phyloP scores from a whole-genome alignment of 2,797 vertebrate genomes.

The Megalops cyprinoides region DNA sequence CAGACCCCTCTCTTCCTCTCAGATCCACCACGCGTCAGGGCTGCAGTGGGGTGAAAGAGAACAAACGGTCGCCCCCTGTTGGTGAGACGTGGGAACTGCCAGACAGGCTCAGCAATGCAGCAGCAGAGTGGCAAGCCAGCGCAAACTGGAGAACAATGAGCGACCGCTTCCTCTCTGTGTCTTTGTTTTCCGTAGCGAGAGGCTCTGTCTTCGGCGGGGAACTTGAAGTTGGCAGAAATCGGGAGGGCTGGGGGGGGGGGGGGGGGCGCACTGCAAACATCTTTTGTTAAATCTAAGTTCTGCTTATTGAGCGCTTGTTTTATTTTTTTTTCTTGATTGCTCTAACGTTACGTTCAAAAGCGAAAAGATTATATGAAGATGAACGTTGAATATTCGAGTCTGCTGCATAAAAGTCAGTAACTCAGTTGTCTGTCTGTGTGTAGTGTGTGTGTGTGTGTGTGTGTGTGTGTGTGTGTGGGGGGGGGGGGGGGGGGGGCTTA shows the following conservation, averaged over 20 bases:
- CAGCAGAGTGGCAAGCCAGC: constrained; percentile 42
- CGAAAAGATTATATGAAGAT: neutral
- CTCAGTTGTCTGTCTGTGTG: constrained; percentile 54
- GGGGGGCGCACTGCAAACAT: constrained; percentile 36
- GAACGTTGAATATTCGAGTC: neutral
- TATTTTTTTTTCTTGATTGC: neutral
- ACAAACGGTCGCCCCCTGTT: constrained; percentile 34
- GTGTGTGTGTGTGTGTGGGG: constrained; percentile 1
- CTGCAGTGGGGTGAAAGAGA: constrained; percentile 19
- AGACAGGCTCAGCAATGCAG: constrained; percentile 53
- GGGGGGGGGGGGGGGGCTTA: too few relatives aligned
- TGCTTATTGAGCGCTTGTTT: too few relatives aligned
- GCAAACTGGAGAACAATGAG: constrained; percentile 59
- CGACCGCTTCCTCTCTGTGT: constrained; percentile 68
- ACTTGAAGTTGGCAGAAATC: constrained; percentile 51
- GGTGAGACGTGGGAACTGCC: constrained; percentile 29
- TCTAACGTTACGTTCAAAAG: too few relatives aligned
- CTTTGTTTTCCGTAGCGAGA: constrained; percentile 63
- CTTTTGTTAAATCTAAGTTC: constrained; percentile 37
- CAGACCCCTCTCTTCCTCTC: neutral
- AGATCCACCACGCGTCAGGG: neutral
- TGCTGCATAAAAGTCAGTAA: neutral
- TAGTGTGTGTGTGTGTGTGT: neutral
- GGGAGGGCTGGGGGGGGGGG: constrained; percentile 35
- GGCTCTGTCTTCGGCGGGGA: constrained; percentile 49